Evolutionary conservation across 2,888 invertebrate species (phyloP), one percentile per base, ranked within the genome.

Genomic region (Limnephilus marmoratus): DNA sequence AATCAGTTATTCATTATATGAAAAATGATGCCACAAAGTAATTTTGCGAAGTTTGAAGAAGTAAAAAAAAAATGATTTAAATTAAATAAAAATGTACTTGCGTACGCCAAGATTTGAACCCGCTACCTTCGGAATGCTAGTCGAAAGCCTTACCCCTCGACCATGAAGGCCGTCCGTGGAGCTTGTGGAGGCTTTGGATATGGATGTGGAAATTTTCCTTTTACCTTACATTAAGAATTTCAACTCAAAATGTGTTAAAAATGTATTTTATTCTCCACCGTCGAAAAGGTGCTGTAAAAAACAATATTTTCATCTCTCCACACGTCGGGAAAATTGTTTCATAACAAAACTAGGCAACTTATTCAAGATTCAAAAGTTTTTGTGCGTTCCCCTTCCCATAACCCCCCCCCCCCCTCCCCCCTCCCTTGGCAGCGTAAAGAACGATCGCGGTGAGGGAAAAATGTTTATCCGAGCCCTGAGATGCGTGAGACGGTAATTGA

Each of bases 401-500:
- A 0, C 37, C 37, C 37, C 37, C 37, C 37, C 37, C 7, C 83
- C 31, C 31, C 31, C 31, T 2, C 31, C 34, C 18, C n/a, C 2
- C 18, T 24, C 18, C 5, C 53, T 18, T 18, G 68, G 7, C 24
- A 13, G 37, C n/a, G 34, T n/a, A 83, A 31, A 83, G 37, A 31
- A 83, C 83, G 34, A 11, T 83, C 24, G 37, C 24, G 9, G 83
- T 7, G 83, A 34, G 83, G 34, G 37, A 83, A 83, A 83, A 83
- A 83, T 83, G 83, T 83, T 83, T 83, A 83, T 83, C 24, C 83
- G 83, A 24, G 83, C 24, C 37, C 34, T 24, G 83, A 41, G 37
- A 83, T 83, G 24, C 34, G 37, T 83, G 37, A 83, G 37, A 83
- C 37, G 83, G 83, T 83, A 83, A 83, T 83, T 83, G 83, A 83